Conservation (phyloP, 2,888 invertebrate genomes). For the Caenorhabditis sp. region DNA sequence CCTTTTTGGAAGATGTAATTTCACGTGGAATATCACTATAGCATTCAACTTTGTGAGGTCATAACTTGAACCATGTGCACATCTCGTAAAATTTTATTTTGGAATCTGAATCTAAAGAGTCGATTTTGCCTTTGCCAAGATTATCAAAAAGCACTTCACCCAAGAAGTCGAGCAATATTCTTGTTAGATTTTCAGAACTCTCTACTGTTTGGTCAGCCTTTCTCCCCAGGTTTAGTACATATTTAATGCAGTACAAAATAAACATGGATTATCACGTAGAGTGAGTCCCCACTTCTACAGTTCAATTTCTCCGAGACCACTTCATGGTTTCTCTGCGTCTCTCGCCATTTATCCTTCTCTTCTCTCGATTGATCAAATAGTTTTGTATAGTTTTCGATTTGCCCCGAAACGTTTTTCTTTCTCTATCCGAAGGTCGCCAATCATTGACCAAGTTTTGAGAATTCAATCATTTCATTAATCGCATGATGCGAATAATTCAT, state of each 20-base stretch:
- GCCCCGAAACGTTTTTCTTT: constrained; percentile 14
- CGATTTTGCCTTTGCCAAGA: too few species aligned
- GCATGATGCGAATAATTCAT: too few species aligned
- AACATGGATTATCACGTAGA: constrained; percentile 26
- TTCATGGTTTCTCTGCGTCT: constrained; percentile 28
- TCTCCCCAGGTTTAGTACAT: constrained; percentile 5
- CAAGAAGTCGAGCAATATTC: too few species aligned
- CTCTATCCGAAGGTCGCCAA: constrained; percentile 35
- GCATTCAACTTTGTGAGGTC: too few species aligned
- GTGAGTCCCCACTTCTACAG: constrained; percentile 5
- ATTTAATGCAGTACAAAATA: constrained; percentile 4
- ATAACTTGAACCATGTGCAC: too few species aligned
- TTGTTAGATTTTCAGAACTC: too few species aligned
- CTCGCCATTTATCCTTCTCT: constrained; percentile 29
- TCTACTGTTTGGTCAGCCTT: not conserved
- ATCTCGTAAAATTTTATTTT: too few species aligned
- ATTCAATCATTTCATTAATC: constrained; percentile 1
- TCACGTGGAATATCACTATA: too few species aligned
- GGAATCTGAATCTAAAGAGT: too few species aligned
- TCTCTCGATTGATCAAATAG: constrained; percentile 47
- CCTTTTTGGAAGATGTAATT: too few species aligned
- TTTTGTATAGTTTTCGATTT: constrained; percentile 2
- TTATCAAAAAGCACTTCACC: too few species aligned
- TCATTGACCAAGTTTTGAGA: constrained; percentile 26
- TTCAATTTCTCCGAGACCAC: constrained; percentile 25